These are phyloP conservation scores for Hydra vulgaris DNA, from an alignment of 30 jellyfish, hydroid and myxozoan species.

Conservation along the genomic window DNA sequence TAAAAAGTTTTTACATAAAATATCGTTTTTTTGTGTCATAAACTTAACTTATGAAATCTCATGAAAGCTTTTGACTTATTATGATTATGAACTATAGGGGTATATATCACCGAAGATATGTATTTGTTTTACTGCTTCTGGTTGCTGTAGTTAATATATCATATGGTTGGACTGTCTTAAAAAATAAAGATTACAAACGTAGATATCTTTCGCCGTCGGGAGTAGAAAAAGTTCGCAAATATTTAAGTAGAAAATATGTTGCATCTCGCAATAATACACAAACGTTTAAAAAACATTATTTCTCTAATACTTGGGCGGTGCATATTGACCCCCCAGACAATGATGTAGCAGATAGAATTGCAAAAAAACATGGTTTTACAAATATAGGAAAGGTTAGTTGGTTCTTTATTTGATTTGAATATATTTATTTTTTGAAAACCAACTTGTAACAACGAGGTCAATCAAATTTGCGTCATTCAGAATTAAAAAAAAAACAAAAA, in stretches of 20 bases:
- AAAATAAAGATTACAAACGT: constrained; percentile 16
- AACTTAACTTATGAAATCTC: not conserved
- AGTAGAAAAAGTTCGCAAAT: constrained; percentile 8
- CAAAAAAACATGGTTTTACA: constrained; percentile 85
- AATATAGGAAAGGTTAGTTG: constrained; percentile 90
- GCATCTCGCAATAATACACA: constrained; percentile 2
- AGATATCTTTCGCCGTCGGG: constrained; percentile 18
- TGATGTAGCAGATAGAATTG: constrained; percentile 74
- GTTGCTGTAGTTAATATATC: not conserved
- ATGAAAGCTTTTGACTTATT: not conserved
- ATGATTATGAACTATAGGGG: not conserved
- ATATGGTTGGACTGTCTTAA: not conserved
- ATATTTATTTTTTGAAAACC: no score
- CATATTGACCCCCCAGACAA: constrained; percentile 82
- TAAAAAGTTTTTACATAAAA: not conserved
- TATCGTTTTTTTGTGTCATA: no score
- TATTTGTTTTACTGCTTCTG: not conserved
- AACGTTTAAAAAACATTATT: not conserved
- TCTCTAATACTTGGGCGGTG: constrained; percentile 98
- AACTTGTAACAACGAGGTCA: no score
- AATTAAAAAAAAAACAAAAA: no score
- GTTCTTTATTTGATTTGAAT: no score
- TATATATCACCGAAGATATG: not conserved
- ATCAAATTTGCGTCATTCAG: no score
- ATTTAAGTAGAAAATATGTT: constrained; percentile 12